These are phyloP conservation scores for Nylanderia fulva DNA, from an alignment of 1,140 invertebrate species.

Conservation along the genomic window DNA sequence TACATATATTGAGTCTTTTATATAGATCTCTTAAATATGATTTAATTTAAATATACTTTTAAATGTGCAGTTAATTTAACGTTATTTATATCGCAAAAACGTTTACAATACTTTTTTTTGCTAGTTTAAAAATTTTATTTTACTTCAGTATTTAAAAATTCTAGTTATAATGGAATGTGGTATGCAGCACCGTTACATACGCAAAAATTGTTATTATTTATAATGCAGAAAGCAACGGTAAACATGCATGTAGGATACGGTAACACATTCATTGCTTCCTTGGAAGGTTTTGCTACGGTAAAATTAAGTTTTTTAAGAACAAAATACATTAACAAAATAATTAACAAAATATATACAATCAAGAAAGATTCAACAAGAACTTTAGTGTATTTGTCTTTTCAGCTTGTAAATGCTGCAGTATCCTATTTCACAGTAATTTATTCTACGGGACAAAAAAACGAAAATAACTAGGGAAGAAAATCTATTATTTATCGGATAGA, in stretches of 20 bases:
- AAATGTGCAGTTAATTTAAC: not conserved
- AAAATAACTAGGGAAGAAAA: not conserved
- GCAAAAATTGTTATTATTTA: conserved; percentile 25
- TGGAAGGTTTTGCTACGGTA: conserved; percentile 47
- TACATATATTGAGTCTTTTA: too few relatives aligned
- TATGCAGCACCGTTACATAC: conserved; percentile 34
- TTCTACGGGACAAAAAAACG: not conserved
- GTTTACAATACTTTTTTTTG: not conserved
- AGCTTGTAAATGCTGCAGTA: conserved; percentile 18
- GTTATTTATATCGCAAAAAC: not conserved
- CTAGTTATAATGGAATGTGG: conserved; percentile 38
- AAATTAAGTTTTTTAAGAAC: not conserved
- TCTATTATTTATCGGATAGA: not conserved
- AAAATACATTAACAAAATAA: not conserved
- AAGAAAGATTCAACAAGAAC: too few relatives aligned
- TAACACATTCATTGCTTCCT: not conserved
- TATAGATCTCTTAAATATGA: not conserved
- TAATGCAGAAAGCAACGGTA: conserved; percentile 36
- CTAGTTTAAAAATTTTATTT: not conserved
- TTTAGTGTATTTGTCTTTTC: not conserved
- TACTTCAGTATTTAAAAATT: not conserved
- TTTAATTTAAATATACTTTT: not conserved
- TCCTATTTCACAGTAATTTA: conserved; percentile 39
- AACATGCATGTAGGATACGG: conserved; percentile 2
- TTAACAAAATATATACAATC: too few relatives aligned